Conservation (phyloP, 2,797 vertebrate species). For the Miichthys miiuy region DNA sequence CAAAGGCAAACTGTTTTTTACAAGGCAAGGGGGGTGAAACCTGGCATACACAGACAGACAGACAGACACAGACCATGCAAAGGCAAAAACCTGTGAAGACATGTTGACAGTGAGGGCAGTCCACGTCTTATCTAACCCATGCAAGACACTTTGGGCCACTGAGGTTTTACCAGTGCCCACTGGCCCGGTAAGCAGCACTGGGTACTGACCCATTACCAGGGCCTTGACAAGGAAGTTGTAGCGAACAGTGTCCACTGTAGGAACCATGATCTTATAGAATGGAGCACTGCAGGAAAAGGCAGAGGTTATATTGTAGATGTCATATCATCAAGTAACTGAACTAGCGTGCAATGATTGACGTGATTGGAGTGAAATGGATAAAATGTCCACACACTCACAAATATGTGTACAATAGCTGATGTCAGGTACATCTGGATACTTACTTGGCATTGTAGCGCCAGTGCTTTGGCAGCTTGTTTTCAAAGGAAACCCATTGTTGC, state of each 20-base stretch:
- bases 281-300: conserved; percentile 71
- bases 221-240: conserved; percentile 90
- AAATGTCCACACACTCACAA: conserved; percentile 1
- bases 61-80: conserved; percentile 9
- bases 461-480: conserved; percentile 88
- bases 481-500: conserved; percentile 89
- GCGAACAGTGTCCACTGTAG: conserved; percentile 91
- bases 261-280: conserved; percentile 91
- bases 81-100: conserved; percentile 89
- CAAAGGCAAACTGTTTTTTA: no score
- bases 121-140: conserved; percentile 88
- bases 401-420: neutral
- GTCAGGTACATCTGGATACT: conserved; percentile 53
- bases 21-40: no score
- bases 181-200: conserved; percentile 88
- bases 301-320: neutral
- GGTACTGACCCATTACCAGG: conserved; percentile 83
- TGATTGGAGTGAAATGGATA: neutral
- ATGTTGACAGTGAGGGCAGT: conserved; percentile 89
- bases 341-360: no score
- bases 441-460: conserved; percentile 90
- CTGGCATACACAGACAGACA: no score
- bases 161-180: conserved; percentile 94
- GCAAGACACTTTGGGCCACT: conserved; percentile 88
- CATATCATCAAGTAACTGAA: neutral